A percentile compares a stretch with the other conserved stretches of the same genome.
These are phyloP conservation scores for Typhlomys cinereus DNA, from an alignment of 2,113 vertebrate genomes.

Conservation along the genomic window DNA sequence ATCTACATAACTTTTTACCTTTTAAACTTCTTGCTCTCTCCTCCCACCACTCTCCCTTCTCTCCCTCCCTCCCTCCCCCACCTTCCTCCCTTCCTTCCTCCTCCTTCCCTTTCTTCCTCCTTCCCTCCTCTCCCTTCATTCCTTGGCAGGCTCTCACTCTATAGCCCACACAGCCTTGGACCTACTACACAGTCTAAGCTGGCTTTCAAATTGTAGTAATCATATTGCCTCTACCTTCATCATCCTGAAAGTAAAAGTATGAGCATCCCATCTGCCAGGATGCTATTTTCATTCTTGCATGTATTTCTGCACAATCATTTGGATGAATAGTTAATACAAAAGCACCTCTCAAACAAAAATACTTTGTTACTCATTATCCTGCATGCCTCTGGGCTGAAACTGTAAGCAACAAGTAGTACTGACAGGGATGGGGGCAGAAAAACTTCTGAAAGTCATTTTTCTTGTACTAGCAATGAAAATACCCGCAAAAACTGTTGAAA, in stretches of 20 bases:
- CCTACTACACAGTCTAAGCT: neutral
- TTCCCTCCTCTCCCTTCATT: no score
- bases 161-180: neutral
- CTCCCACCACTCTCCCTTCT: no score
- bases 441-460: neutral
- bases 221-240: neutral
- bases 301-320: neutral
- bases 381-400: neutral
- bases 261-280: neutral
- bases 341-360: neutral
- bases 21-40: no score
- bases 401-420: neutral
- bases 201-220: neutral
- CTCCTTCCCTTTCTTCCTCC: no score
- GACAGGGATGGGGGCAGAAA: neutral
- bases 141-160: neutral
- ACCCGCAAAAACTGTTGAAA: no score
- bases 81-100: no score
- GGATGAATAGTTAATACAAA: neutral
- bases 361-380: neutral
- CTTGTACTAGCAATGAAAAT: neutral
- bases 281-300: neutral
- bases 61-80: no score
- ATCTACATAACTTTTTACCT: neutral
- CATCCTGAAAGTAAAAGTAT: neutral